A percentile compares a stretch with the other conserved stretches of the same genome.
phyloP scores from a whole-genome alignment of 37 sponge, comb jelly and placozoan species.

The Chondrilla cf. caribensis region DNA sequence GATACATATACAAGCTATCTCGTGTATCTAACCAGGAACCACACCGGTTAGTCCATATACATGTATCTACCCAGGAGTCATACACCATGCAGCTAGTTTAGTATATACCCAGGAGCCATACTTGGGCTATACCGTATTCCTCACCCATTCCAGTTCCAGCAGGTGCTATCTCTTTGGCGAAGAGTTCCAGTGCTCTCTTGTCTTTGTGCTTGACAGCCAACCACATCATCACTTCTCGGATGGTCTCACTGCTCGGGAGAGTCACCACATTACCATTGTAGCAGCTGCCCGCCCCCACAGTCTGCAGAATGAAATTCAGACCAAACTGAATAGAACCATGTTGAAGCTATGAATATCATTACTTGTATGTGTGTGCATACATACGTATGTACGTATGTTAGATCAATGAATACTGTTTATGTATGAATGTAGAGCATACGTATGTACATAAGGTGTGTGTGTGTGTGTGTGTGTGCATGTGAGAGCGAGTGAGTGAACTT shows the following conservation, averaged over 20 bases:
- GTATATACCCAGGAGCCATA: no score
- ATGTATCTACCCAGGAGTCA: no score
- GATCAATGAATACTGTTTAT: no score
- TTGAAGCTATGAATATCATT: background rate
- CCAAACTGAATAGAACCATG: background rate
- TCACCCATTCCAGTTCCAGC: slow-evolving; percentile 95
- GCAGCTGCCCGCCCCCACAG: slow-evolving; percentile 1
- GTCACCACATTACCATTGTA: background rate
- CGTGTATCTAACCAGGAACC: no score
- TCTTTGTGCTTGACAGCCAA: slow-evolving; percentile 73
- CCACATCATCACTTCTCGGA: slow-evolving; percentile 84
- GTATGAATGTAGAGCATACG: no score
- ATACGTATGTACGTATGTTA: background rate
- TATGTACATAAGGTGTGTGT: no score
- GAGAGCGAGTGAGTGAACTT: no score
- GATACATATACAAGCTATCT: no score
- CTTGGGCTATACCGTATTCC: no score
- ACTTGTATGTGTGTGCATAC: background rate
- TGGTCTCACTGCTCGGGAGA: slow-evolving; percentile 47
- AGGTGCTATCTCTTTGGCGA: slow-evolving; percentile 85
- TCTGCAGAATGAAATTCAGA: background rate
- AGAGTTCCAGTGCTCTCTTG: slow-evolving; percentile 81
- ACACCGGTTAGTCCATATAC: no score
- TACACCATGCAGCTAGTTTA: no score
- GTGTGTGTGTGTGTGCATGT: no score